A percentile compares a stretch with the other conserved stretches of the same genome.
Evolutionary conservation across 2,888 invertebrate species (phyloP).

Genomic region (Cheilosia grossa): DNA sequence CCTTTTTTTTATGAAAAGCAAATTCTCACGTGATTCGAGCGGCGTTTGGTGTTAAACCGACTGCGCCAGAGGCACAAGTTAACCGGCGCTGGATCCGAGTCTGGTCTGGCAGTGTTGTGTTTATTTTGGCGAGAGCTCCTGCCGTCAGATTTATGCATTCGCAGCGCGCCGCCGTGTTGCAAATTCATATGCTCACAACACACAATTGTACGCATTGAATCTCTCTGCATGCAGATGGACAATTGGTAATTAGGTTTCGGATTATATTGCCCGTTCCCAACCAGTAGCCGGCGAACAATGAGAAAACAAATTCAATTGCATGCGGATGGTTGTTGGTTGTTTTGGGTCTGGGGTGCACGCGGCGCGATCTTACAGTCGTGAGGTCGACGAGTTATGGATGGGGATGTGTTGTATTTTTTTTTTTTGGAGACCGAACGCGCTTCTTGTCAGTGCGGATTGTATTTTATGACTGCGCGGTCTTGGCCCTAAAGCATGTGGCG

Average conservation of each 20-base stretch:
- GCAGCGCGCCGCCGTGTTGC: constrained; percentile 44
- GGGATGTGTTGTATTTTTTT: constrained; percentile 23
- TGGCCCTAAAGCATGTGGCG: constrained; percentile 56
- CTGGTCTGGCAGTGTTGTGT: constrained; percentile 42
- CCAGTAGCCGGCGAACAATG: constrained; percentile 39
- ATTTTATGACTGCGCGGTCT: constrained; percentile 67
- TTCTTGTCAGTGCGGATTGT: constrained; percentile 68
- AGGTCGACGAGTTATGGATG: constrained; percentile 6
- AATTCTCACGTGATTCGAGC: constrained; percentile 58
- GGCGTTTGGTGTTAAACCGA: constrained; percentile 31
- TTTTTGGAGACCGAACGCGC: constrained; percentile 36
- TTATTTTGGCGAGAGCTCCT: constrained; percentile 62
- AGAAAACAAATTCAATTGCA: constrained; percentile 57
- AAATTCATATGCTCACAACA: constrained; percentile 35
- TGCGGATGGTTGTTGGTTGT: constrained; percentile 43
- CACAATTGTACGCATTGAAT: constrained; percentile 55
- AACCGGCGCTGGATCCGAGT: not conserved
- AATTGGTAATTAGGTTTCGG: constrained; percentile 68
- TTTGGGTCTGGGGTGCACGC: constrained; percentile 25
- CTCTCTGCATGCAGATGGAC: constrained; percentile 44
- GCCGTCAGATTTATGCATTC: constrained; percentile 62
- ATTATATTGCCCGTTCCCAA: constrained; percentile 49
- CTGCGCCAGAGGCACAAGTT: constrained; percentile 42
- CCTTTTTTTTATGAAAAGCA: constrained; percentile 32
- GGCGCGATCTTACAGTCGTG: constrained; percentile 30